Evolutionary conservation across 2,888 invertebrate genomes (phyloP), one percentile per base, ranked within the genome.

Genomic region (Graphium colonna): DNA sequence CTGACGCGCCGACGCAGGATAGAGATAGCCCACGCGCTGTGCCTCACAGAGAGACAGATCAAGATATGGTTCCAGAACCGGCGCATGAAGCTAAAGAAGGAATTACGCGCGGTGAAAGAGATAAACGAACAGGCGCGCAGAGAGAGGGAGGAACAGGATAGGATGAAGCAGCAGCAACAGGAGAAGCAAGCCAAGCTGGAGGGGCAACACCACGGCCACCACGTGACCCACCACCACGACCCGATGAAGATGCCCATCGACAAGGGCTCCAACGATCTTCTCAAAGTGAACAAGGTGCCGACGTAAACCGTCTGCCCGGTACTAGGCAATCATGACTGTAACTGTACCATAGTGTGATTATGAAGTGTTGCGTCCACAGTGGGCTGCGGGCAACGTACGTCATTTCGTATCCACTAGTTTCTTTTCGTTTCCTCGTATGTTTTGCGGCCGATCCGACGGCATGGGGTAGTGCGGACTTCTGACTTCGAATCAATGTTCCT

Each of bases 61-160:
- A 97, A 97, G 91, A 97, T 97, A 82, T 97, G 97, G 97, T 97
- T 98, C 91, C 98, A 98, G 86, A 98, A 98, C 83, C 93, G 97
- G 66, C 94, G 98, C 74, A 98, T 98, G 98, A 98, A 98, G 82
- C 92, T 97, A 90, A 98, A 98, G 92, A 98, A 98, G 76, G 98
- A 98, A 81, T 91, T 98, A 68, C 92, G 98, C 70, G 97, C 97
- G 45, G 96, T 97, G 48, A 97, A 97, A 78, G 97, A 97, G 90
- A 97, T 97, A 73, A 97, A 97, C 91, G 97, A 97, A 77, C 97
- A 97, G 79, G 97, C 97, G 60, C 93, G 97, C 71, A 92, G 96
- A 64, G 97, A 97, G 75, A 91, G 96, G 51, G 97, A 97, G 79
- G 96, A 97, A 77, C 96, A 97, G 79, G 96, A 97, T 72, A 91